Evolutionary conservation across 2,113 vertebrate species (phyloP).

Genomic region (Orientallactaga bullata): DNA sequence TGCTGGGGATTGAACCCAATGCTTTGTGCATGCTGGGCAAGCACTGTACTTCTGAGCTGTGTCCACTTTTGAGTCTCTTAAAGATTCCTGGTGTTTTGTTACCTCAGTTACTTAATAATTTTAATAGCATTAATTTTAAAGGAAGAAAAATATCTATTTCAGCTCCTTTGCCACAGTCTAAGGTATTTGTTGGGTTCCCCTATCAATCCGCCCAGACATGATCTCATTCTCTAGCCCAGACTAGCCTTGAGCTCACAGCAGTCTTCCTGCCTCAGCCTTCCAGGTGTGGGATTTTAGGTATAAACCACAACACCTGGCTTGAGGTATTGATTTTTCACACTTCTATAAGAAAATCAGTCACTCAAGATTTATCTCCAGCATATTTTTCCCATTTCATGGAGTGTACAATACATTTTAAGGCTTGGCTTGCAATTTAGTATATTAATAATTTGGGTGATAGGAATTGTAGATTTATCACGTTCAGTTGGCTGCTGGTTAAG

Average conservation of each 20-base stretch:
- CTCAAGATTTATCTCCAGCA: neutral
- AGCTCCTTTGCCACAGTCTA: neutral
- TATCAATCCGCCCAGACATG: neutral
- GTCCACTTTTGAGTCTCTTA: neutral
- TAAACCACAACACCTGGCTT: neutral
- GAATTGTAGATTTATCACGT: neutral
- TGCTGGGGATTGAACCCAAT: neutral
- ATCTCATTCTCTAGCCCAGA: neutral
- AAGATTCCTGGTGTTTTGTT: conserved; percentile 24
- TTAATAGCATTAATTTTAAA: conserved; percentile 45
- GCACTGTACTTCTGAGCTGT: neutral
- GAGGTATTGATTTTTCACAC: neutral
- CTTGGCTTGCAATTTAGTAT: conserved; percentile 34
- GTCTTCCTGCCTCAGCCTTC: neutral
- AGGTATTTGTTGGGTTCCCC: neutral
- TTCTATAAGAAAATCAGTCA: conserved; percentile 22
- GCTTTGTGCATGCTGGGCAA: neutral
- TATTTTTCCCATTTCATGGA: neutral
- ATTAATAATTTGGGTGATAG: conserved; percentile 36
- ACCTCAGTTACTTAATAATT: conserved; percentile 30
- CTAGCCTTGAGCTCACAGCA: neutral
- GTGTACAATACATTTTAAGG: conserved; percentile 44
- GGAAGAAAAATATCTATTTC: conserved; percentile 8
- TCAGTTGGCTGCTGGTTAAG: conserved; percentile 41
- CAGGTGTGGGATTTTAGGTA: neutral